These are phyloP conservation scores for Paedocypris sp. DNA, from an alignment of 2,113 vertebrate species.

Conservation along the genomic window DNA sequence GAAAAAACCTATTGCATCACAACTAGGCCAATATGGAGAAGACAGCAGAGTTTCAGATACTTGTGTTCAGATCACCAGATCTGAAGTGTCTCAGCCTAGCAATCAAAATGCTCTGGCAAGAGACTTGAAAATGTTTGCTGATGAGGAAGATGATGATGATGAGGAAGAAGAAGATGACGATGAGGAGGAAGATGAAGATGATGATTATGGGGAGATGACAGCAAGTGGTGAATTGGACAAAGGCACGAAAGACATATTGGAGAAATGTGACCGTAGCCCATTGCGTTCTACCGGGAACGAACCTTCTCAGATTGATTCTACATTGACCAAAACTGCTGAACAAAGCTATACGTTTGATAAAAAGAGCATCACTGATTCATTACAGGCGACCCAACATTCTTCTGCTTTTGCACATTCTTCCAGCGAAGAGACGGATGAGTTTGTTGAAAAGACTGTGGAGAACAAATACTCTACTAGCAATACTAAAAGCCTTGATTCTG, in stretches of 20 bases:
- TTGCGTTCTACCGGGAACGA: conserved; percentile 38
- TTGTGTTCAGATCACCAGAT: conserved; percentile 39
- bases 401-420: conserved; percentile 48
- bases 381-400: conserved; percentile 24
- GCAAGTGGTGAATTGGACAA: conserved; percentile 80
- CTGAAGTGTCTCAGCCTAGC: conserved; percentile 24
- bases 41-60: conserved; percentile 43
- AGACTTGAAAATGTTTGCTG: conserved; percentile 57
- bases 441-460: conserved; percentile 36
- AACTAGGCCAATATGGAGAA: conserved; percentile 28
- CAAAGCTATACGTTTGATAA: conserved; percentile 18
- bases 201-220: conserved; percentile 48
- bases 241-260: conserved; percentile 75
- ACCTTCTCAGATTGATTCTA: conserved; percentile 51
- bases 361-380: conserved; percentile 24
- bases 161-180: conserved; percentile 56
- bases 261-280: conserved; percentile 62
- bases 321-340: conserved; percentile 20
- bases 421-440: conserved; percentile 42
- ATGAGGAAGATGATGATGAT: conserved; percentile 61
- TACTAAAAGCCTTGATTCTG: conserved; percentile 43
- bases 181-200: conserved; percentile 46
- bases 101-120: conserved; percentile 52
- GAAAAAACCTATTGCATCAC: conserved; percentile 28
- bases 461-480: conserved; percentile 41